These are phyloP conservation scores for Hycleus phaleratus DNA, from an alignment of 1,140 invertebrate genomes.

Conservation along the genomic window DNA sequence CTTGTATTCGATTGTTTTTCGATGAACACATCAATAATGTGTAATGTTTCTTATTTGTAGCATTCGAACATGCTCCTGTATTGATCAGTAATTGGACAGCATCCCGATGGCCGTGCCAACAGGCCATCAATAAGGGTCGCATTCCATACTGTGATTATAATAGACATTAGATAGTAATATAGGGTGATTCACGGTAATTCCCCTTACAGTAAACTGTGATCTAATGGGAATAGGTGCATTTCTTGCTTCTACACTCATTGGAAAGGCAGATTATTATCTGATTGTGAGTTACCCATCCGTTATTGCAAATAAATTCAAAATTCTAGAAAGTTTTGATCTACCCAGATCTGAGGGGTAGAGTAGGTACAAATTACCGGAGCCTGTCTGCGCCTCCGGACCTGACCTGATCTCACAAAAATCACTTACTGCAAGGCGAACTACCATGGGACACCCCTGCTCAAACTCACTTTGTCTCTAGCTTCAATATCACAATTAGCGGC, in stretches of 20 bases:
- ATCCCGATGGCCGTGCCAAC: slow-evolving; percentile 70
- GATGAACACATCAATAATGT: slow-evolving; percentile 62
- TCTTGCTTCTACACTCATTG: not conserved
- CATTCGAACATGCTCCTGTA: slow-evolving; percentile 62
- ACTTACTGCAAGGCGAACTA: no score
- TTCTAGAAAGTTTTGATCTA: not conserved
- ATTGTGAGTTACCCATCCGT: no score
- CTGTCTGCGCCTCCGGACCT: no score
- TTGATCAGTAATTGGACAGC: slow-evolving; percentile 66
- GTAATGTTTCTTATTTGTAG: slow-evolving; percentile 70
- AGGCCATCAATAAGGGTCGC: slow-evolving; percentile 72
- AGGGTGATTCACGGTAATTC: no score
- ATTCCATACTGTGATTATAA: slow-evolving; percentile 61
- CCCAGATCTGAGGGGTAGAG: not conserved
- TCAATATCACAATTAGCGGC: slow-evolving; percentile 68
- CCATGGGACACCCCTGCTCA: not conserved
- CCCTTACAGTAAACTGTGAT: no score
- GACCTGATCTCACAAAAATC: no score
- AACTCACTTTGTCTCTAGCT: slow-evolving; percentile 62
- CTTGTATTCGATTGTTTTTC: slow-evolving; percentile 53
- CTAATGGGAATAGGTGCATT: no score
- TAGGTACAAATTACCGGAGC: no score
- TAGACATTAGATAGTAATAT: not conserved
- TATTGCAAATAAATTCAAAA: no score
- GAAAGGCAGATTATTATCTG: not conserved